Evolutionary conservation across 2,113 vertebrate species (phyloP).

Genomic region (Isichthys henryi): DNA sequence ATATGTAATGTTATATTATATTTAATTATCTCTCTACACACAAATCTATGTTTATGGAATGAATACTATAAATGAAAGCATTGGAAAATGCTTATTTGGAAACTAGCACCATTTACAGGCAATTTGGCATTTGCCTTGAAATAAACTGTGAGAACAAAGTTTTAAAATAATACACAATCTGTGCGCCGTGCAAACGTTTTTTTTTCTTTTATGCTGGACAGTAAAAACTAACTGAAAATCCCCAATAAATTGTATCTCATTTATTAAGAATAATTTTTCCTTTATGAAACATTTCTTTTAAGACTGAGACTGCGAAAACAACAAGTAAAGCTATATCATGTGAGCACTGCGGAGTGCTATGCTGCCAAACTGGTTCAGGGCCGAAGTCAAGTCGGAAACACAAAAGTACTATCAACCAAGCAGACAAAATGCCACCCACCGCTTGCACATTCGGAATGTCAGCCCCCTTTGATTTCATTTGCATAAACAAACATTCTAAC

Average conservation of each 20-base stretch:
- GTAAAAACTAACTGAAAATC: neutral
- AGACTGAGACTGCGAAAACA: neutral
- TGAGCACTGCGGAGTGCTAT: neutral
- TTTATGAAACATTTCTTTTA: neutral
- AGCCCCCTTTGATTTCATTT: slow-evolving; percentile 20
- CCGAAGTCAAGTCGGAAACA: slow-evolving; percentile 12
- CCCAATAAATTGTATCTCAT: neutral
- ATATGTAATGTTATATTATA: neutral
- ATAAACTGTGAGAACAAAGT: neutral
- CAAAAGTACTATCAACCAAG: slow-evolving; percentile 15
- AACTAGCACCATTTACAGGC: neutral
- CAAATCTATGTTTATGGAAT: neutral
- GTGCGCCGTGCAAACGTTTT: neutral
- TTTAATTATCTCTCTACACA: neutral
- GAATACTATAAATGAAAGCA: neutral
- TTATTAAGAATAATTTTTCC: neutral
- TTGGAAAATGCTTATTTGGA: neutral
- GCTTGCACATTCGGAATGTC: slow-evolving; percentile 20
- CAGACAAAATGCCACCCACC: slow-evolving; percentile 20
- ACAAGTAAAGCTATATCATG: neutral
- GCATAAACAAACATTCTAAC: slow-evolving; percentile 24
- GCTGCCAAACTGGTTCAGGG: neutral
- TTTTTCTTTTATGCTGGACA: neutral
- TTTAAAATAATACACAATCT: neutral
- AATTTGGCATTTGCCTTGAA: neutral